These are phyloP conservation scores for Scelioninae gen. 1 DNA, from an alignment of 2,888 invertebrate genomes.

Conservation along the genomic window DNA sequence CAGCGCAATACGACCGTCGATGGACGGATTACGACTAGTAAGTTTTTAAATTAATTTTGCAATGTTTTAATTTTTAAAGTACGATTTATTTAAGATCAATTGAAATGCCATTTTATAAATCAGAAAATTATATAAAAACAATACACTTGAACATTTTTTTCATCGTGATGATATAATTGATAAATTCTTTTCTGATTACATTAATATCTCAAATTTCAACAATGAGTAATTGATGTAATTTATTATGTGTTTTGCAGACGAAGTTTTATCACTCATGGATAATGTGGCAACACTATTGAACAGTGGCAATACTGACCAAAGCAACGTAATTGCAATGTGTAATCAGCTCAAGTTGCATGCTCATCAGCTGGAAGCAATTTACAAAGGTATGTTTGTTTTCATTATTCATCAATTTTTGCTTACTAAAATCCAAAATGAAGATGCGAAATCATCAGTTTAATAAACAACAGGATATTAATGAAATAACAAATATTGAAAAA, in stretches of 20 bases:
- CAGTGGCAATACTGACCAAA: conserved; percentile 90
- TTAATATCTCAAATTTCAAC: not conserved
- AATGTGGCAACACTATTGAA: conserved; percentile 91
- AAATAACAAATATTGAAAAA: not conserved
- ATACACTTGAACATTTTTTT: not conserved
- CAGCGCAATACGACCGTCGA: conserved; percentile 82
- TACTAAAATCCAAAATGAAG: not conserved
- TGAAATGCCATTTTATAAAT: not conserved
- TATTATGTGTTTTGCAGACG: conserved; percentile 80
- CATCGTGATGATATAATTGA: not conserved
- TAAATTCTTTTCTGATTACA: not conserved
- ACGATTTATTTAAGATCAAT: not conserved
- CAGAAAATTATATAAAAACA: not conserved
- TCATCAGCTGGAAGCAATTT: conserved; percentile 91
- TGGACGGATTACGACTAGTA: conserved; percentile 82
- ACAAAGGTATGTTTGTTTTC: conserved; percentile 86
- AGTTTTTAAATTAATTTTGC: conserved; percentile 30
- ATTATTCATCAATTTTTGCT: not conserved
- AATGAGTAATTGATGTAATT: not conserved
- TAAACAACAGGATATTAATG: too few relatives aligned
- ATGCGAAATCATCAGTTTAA: not conserved
- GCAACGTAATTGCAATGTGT: conserved; percentile 91
- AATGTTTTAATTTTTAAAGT: not conserved
- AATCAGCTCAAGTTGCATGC: conserved; percentile 91
- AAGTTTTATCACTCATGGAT: conserved; percentile 93